Percentiles rank a stretch among this genome's conserved stretches.
Conservation (phyloP, 2,797 vertebrate species). For the Megaceryle alcyon region DNA sequence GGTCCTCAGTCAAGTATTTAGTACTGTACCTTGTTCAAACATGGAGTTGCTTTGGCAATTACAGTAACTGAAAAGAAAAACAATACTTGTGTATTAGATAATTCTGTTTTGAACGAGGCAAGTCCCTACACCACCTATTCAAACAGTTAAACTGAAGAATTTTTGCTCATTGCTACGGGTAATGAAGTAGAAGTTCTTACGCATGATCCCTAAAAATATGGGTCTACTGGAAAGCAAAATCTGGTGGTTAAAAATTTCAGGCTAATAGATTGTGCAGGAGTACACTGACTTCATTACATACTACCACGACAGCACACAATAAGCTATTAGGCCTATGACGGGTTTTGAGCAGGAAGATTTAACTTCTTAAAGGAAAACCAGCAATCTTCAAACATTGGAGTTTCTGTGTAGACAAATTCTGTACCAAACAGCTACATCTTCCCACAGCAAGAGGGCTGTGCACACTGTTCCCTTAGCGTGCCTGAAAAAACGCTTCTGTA, state of each 20-base stretch:
- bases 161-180: background rate
- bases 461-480: background rate
- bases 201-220: background rate
- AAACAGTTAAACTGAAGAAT: background rate
- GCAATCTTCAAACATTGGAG: background rate
- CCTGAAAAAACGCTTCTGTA: background rate
- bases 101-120: background rate
- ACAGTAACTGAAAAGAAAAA: background rate
- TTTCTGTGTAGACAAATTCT: fast-evolving
- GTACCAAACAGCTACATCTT: background rate
- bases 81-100: background rate
- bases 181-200: background rate
- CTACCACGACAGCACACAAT: background rate
- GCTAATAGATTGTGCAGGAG: background rate
- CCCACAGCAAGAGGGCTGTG: background rate
- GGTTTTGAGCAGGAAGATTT: background rate
- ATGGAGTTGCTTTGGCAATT: background rate
- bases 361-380: background rate
- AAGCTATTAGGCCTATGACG: background rate
- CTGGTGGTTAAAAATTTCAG: background rate
- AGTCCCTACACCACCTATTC: background rate
- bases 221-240: background rate
- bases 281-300: background rate
- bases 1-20: background rate
- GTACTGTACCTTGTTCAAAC: background rate